These are phyloP conservation scores for Coboldia fuscipes DNA, from an alignment of 1,140 invertebrate species.

Conservation along the genomic window DNA sequence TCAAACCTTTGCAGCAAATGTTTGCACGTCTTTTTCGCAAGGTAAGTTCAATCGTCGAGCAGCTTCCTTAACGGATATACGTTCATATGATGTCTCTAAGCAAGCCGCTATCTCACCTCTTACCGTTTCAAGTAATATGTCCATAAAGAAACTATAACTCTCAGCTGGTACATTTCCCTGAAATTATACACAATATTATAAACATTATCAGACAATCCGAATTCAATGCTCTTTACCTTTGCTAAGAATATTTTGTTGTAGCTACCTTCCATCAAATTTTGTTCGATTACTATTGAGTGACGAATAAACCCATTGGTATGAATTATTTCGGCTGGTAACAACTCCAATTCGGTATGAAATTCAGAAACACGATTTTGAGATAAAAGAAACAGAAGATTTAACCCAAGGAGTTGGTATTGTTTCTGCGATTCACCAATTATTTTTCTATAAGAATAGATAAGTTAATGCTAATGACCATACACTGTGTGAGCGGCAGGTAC, in stretches of 20 bases:
- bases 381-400: conserved; percentile 88
- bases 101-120: conserved; percentile 91
- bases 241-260: conserved; percentile 75
- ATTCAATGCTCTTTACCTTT: conserved; percentile 19
- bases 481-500: too few species aligned
- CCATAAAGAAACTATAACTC: conserved; percentile 93
- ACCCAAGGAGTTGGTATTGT: conserved; percentile 85
- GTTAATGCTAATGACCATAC: not conserved
- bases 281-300: conserved; percentile 88
- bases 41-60: conserved; percentile 75
- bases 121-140: conserved; percentile 87
- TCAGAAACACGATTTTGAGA: conserved; percentile 94
- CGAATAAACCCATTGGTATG: conserved; percentile 86
- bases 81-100: conserved; percentile 89
- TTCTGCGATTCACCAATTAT: conserved; percentile 79
- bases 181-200: not conserved
- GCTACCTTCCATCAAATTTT: conserved; percentile 97
- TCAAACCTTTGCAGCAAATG: conserved; percentile 54
- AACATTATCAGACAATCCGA: not conserved
- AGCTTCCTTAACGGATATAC: conserved; percentile 71
- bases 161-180: conserved; percentile 91
- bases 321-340: conserved; percentile 80
- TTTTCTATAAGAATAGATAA: conserved; percentile 25
- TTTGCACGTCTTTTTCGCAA: conserved; percentile 47
- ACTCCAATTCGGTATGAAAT: conserved; percentile 94